Base-by-base conservation (phyloP, 2,888 invertebrate species). In the Epistrophella euchroma region DNA sequence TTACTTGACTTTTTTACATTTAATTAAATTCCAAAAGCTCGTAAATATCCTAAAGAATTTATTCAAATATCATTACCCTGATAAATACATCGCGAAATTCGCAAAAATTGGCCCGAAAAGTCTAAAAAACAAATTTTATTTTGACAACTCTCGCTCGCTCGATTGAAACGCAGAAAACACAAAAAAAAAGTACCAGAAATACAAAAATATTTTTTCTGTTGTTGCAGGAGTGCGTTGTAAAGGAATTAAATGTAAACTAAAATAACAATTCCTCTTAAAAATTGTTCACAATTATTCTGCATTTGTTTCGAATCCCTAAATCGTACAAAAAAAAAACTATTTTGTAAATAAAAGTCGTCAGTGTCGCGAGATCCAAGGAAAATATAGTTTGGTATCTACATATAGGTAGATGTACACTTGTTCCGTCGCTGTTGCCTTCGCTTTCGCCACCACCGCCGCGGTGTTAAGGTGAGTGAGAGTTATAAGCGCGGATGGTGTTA, bases 1-100 rank as follows among this genome's bases (percentile, higher is more conserved):
- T 89, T 89, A 89, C 88, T 88, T 88, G 86, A 88, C 81, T 85
- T 78, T 88, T 79, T 79, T 75, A 35, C 78, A 83, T 62, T 40
- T 3, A 64, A 78, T 74, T 60, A 58, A 74, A 70, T 77, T 78
- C 77, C 50, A 82, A 86, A 82, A 74, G 64, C 74, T 74, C 74
- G 81, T 78, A 87, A 75, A 81, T 88, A 84, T 82, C 62, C 78
- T 72, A 66, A 40, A 15, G 77, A 82, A 71, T 74, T 64, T 66
- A 71, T 74, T 74, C 17, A 43, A 45, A 55, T 74, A 68, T 56
- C 56, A 40, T 32, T 73, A 45, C 45, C 55, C 32, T 28, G 10
- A 62, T 32, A 64, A 35, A 64, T 40, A 32, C 25, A 50, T 82
- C 73, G 74, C 71, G 70, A 82, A 78, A 74, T 35, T 62, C 52